Evolutionary conservation across 2,113 vertebrate species (phyloP), one percentile per base, ranked within the genome.

Genomic region (Siniperca knerii): DNA sequence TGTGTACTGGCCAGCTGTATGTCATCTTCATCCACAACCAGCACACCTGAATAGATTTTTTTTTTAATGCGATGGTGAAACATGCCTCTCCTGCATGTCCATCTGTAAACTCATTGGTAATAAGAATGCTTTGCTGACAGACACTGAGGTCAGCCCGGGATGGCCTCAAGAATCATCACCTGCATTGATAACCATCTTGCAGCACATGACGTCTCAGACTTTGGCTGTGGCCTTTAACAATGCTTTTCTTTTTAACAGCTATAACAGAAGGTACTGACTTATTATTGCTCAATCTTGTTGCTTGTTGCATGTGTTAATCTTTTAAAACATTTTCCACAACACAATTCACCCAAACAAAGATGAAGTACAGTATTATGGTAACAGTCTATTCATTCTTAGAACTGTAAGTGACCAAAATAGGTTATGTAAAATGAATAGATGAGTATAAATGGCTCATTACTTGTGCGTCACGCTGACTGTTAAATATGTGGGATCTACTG

Each of bases 151-250:
- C 58, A 25, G 65, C 75, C 35, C 4, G n/a, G 44, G 25, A 65
- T 79, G 52, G 83, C 23, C 68, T 83, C 23, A 71, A 29, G 25
- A 77, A 75, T 77, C 29, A 61, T 61, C 79, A 50, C 11, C 61
- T 77, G 35, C 68, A 16, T 9, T 77, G 82, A 84, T 89, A 87
- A 70, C 15, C 70, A 44, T 79, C 81, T 82, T n/a, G 44, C 20
- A 46, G 13, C 7, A 23, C 23, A 29, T 77, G 8, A 65, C 35
- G 21, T 82, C 60, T 64, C 29, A 62, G 21, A 75, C 67, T 11
- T 67, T 52, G 61, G 44, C 77, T 57, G 54, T 62, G 57, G 29
- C 69, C 6, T 84, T 66, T 44, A 50, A 66, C 77, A 83, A 57
- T 64, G 54, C 42, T 61, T 77, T 79, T 20, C 8, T 74, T 62